phyloP scores from a whole-genome alignment of 2,113 vertebrate species.

The Uria lomvia region DNA sequence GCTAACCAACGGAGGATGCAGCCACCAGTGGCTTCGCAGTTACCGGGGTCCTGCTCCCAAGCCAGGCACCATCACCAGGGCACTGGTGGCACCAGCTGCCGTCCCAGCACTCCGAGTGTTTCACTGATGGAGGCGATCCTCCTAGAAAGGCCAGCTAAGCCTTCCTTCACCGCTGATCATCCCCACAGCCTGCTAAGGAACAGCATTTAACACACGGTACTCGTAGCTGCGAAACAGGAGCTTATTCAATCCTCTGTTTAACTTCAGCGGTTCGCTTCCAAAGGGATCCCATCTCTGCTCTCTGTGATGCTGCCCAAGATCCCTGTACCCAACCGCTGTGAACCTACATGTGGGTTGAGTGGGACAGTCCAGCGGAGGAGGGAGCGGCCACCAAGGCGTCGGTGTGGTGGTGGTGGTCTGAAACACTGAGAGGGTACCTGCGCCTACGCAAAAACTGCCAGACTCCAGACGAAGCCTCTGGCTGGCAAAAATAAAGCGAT shows the following conservation, averaged over 20 bases:
- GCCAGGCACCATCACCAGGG: background rate
- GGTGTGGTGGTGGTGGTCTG: background rate
- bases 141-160: background rate
- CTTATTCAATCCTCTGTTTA: background rate
- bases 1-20: background rate
- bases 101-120: background rate
- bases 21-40: background rate
- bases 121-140: background rate
- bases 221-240: background rate
- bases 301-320: background rate
- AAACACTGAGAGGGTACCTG: background rate
- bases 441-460: background rate
- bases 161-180: background rate
- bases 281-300: background rate
- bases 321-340: rapidly evolving
- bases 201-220: background rate
- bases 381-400: rapidly evolving
- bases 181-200: background rate
- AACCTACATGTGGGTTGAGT: rapidly evolving
- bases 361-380: rapidly evolving
- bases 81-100: rapidly evolving
- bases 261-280: background rate
- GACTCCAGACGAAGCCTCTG: background rate
- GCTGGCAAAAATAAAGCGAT: background rate
- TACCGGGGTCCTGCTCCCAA: background rate